phyloP scores from a whole-genome alignment of 2,113 vertebrate species.

The Butastur rufipennis region DNA sequence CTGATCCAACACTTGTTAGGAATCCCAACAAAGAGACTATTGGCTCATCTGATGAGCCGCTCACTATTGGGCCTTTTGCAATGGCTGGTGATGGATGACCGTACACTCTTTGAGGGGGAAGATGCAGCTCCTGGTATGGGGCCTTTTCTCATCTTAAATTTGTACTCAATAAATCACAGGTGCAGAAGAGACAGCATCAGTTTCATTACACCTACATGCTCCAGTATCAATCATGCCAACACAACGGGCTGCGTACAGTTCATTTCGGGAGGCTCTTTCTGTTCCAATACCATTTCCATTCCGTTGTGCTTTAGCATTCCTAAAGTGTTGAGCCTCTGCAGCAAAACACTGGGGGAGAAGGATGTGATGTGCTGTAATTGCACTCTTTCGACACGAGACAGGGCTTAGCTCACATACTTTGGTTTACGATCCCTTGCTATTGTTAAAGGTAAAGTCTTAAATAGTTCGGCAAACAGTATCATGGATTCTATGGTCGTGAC shows the following conservation, averaged over 20 bases:
- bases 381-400: not conserved
- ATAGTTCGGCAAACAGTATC: not conserved
- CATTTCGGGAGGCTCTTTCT: slow-evolving; percentile 80
- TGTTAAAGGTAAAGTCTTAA: not conserved
- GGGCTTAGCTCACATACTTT: not conserved
- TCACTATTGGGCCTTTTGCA: slow-evolving; percentile 89
- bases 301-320: slow-evolving; percentile 48
- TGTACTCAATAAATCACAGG: slow-evolving; percentile 90
- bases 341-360: not conserved
- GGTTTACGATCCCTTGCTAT: not conserved
- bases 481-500: not conserved
- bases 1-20: slow-evolving; percentile 99
- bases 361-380: slow-evolving; percentile 4
- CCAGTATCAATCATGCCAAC: slow-evolving; percentile 84
- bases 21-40: slow-evolving; percentile 97
- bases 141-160: slow-evolving; percentile 91
- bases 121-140: slow-evolving; percentile 85
- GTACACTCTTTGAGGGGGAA: slow-evolving; percentile 83
- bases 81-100: slow-evolving; percentile 99
- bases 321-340: slow-evolving; percentile 28
- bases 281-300: slow-evolving; percentile 74
- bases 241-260: slow-evolving; percentile 77
- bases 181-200: slow-evolving; percentile 84
- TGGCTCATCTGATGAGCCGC: slow-evolving; percentile 90
- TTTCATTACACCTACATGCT: slow-evolving; percentile 89